Conservation (phyloP, 1,140 invertebrate species). For the Aphidius gifuensis region DNA sequence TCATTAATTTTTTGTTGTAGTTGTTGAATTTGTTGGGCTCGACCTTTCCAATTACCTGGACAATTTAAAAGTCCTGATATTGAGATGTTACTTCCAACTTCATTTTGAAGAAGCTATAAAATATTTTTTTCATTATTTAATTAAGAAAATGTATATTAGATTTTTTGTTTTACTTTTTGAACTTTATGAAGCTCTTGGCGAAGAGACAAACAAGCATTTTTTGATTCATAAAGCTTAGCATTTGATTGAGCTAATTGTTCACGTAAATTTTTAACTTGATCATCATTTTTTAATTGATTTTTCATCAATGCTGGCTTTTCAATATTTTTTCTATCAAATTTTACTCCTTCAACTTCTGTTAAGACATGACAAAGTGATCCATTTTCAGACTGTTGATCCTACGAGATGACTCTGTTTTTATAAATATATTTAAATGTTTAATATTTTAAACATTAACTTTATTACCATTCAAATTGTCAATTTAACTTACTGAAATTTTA, state of each 20-base stretch:
- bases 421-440: slow-evolving; percentile 13
- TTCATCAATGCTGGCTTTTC: slow-evolving; percentile 30
- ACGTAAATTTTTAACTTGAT: slow-evolving; percentile 59
- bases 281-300: slow-evolving; percentile 33
- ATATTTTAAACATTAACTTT: background rate
- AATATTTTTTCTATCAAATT: slow-evolving; percentile 21
- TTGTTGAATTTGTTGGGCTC: slow-evolving; percentile 67
- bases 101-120: slow-evolving; percentile 43
- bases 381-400: slow-evolving; percentile 49
- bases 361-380: slow-evolving; percentile 33
- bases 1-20: slow-evolving; percentile 65
- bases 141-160: too few species aligned
- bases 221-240: slow-evolving; percentile 64
- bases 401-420: slow-evolving; percentile 19
- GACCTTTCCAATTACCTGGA: slow-evolving; percentile 63
- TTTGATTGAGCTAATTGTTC: slow-evolving; percentile 60
- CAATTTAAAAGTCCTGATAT: slow-evolving; percentile 51
- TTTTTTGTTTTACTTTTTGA: slow-evolving; percentile 33
- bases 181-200: slow-evolving; percentile 60
- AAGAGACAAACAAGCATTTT: slow-evolving; percentile 64
- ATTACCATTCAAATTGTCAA: too few species aligned
- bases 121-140: background rate
- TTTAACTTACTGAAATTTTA: too few species aligned
- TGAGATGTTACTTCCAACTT: slow-evolving; percentile 60
- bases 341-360: slow-evolving; percentile 29